Conservation (phyloP, 2,888 invertebrate species). For the Adela reaumurella region DNA sequence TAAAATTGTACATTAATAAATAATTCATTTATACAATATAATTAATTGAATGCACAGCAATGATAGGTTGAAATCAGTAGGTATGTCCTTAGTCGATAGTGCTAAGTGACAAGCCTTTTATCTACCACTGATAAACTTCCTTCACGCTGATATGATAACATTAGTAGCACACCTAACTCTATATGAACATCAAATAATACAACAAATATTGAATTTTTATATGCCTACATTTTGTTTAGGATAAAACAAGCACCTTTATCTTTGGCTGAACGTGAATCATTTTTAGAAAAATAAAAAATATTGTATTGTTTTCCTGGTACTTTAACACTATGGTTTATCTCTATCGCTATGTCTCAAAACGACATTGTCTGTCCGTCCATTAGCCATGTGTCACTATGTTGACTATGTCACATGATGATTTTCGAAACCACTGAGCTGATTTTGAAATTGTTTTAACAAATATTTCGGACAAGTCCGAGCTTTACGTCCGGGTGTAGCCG, state of each 20-base stretch:
- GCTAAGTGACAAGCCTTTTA: neutral
- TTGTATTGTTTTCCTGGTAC: slow-evolving; percentile 8
- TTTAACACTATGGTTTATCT: too few species aligned
- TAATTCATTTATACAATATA: neutral
- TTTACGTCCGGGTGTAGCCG: too few species aligned
- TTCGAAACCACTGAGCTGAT: too few species aligned
- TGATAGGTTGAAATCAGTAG: slow-evolving; percentile 5
- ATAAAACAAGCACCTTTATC: slow-evolving; percentile 4
- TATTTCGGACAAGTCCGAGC: too few species aligned
- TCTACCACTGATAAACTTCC: neutral
- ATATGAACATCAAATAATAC: slow-evolving; percentile 3
- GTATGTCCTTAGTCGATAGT: slow-evolving; percentile 3
- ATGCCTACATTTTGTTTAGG: neutral
- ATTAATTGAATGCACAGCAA: slow-evolving; percentile 1
- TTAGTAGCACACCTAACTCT: neutral
- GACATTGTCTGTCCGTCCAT: too few species aligned
- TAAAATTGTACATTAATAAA: neutral
- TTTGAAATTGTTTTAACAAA: too few species aligned
- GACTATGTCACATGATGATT: too few species aligned
- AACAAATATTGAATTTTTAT: neutral
- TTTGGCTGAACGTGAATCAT: neutral
- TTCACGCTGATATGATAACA: neutral
- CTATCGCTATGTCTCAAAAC: too few species aligned
- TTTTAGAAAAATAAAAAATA: slow-evolving; percentile 6
- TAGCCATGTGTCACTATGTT: too few species aligned